Evolutionary conservation across 2,888 invertebrate species (phyloP), one percentile per base, ranked within the genome.

Genomic region (Cecidostiba fungosa): DNA sequence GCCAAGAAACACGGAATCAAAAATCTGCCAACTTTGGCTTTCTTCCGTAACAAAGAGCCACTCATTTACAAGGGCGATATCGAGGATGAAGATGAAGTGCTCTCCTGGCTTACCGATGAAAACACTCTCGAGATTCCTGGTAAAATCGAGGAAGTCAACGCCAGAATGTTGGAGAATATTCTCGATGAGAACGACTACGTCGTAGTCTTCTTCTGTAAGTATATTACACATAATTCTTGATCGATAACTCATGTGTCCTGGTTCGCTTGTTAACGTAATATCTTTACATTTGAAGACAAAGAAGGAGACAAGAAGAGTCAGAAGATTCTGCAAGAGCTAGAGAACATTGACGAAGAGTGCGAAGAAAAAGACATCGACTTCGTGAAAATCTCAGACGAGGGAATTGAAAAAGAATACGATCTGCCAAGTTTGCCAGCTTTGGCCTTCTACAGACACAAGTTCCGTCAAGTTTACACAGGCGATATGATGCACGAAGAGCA

Each of bases 181-280:
- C 94, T 98, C 87, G 95, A 96, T 86, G 97, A 97, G 92, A 97
- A 97, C 89, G 97, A 98, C 89, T 97, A 97, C 91, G 96, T 98
- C 77, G 98, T 98, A 74, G 98, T 98, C 26, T 98, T 98, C 93
- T 98, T 98, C 94, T 98, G 98, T 98, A 94, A 96, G 97, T 95
- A 87, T 47, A 82, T n/a, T 29, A 43, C 29, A 43, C 23, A 23
- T 36, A 62, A 62, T 29, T 29, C 12, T 12, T 12, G 43, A 2
- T 12, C 1, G 10, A 43, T 43, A 12, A 12, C 43, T 43, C 12
- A 10, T 10, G 0, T 43, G 12, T 0, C 43, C 43, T 43, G 43
- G 43, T 43, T 36, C 6, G 6, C 36, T 36, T 36, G 6, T 36
- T 43, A 12, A 43, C 43, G 12, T 12, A 10, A 2, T 10, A 43